Base-by-base conservation (phyloP, 2,113 vertebrate genomes). In the Progne subis region DNA sequence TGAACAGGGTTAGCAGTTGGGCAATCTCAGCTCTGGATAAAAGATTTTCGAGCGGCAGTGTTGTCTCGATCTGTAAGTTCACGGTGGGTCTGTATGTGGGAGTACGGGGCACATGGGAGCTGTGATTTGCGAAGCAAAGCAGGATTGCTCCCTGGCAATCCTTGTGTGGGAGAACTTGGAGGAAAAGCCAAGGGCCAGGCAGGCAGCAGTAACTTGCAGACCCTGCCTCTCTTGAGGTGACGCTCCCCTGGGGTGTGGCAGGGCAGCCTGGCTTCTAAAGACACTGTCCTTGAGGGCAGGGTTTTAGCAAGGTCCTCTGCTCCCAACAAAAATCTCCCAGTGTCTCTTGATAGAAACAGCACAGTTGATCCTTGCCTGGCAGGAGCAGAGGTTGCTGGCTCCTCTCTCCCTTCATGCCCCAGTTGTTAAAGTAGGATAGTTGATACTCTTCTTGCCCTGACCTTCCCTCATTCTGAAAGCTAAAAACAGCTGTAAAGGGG, bases 91-190 rank as follows among this genome's bases (percentile, higher is more conserved):
- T 94, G 88, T 44, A 80, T 57, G 88, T 75, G 88, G 88, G 92
- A 86, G 88, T 90, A 65, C 37, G 69, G 91, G 93, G 80, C 88
- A 46, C 92, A 32, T 60, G 76, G 92, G 89, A 94, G 65, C 76
- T 41, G 64, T 6, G 2, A 86, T 94, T 78, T 94, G 88, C 95
- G 88, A 83, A 77, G 92, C 68, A 53, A 95, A 95, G 88, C 68
- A 81, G 94, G 88, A 93, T 94, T 60, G 69, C 80, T 94, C 82
- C 65, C 74, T 3, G 2, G n/a, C 82, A 83, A 72, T 55, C 64
- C 82, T 56, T 77, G 56, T 91, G 83, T 93, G 83, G 95, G 91
- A 96, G 89, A 93, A 70, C 88, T 64, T 52, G 69, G 31, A 92
- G 82, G 46, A 60, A 88, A 83, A 94, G 43, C 59, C 82, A 29